These are phyloP conservation scores for Hemitrygon akajei DNA, from an alignment of 2,797 vertebrate genomes.

Conservation along the genomic window DNA sequence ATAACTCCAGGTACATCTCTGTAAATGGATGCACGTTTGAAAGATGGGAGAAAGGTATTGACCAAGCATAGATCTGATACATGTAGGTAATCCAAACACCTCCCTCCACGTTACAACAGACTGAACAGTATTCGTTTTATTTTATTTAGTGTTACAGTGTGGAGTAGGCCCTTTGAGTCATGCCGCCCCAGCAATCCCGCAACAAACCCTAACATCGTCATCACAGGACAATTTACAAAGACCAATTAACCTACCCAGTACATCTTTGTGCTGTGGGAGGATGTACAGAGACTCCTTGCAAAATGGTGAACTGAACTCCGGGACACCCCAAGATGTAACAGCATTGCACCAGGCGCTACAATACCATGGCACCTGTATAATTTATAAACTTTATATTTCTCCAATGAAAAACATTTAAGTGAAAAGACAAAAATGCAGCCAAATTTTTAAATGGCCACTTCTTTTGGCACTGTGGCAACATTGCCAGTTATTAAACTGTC, in stretches of 20 bases:
- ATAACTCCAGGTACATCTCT: not conserved
- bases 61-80: not conserved
- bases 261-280: too few relatives aligned
- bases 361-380: not conserved
- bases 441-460: not conserved
- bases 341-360: too few relatives aligned
- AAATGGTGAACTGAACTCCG: too few relatives aligned
- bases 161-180: too few relatives aligned
- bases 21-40: not conserved
- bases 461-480: not conserved
- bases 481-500: not conserved
- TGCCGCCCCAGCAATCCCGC: too few relatives aligned
- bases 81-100: not conserved
- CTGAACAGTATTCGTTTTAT: too few relatives aligned
- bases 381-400: not conserved
- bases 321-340: too few relatives aligned
- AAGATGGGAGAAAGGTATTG: not conserved
- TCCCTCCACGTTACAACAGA: not conserved
- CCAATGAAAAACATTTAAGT: not conserved
- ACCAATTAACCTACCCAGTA: too few relatives aligned
- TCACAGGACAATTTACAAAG: too few relatives aligned
- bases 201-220: too few relatives aligned
- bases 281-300: too few relatives aligned
- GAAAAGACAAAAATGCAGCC: not conserved
- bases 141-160: too few relatives aligned